Evolutionary conservation across 2,113 vertebrate genomes (phyloP), one percentile per base, ranked within the genome.

Genomic region (Tragelaphus strepsiceros): DNA sequence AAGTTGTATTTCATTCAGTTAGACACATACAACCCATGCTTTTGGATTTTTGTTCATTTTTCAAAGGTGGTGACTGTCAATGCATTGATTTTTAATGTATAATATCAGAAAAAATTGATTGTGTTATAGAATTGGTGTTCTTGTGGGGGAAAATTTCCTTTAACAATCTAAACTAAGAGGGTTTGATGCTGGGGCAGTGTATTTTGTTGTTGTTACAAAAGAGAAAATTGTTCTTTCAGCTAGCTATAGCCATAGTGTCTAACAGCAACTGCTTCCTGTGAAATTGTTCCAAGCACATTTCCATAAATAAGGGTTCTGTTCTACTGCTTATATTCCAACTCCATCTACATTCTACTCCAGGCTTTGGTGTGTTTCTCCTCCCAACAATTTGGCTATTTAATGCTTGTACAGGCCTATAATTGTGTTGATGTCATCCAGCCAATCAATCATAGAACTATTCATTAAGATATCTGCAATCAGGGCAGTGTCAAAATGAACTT

Each of bases 371-470:
- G 32, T 96, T 91, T 94, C 58, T 97, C 39, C 74, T 15, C 56
- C 92, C 97, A 98, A 98, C 96, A 99, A 98, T 98, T 98, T 95
- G 98, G 98, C 98, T 98, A 98, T 99, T 99, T 99, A 99, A 98
- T 98, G 97, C 97, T 98, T 97, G 97, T 98, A 98, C 97, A 98
- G 97, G 97, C 98, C 98, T 97, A 97, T 98, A 98, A 99, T 99
- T 99, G 98, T 99, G 98, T 98, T 98, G 98, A 98, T 99, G 98
- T 98, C 98, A 99, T 98, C 97, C 96, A 98, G 97, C 98, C 98
- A 99, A 99, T 99, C 98, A 99, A 99, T 99, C 99, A 99, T 98
- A 98, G 97, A 98, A 92, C 90, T 95, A 96, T 98, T 98, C 96
- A 97, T 91, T 98, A 97, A 71, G 71, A 81, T 92, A 97, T 93